A percentile compares a stretch with the other conserved stretches of the same genome.
These are phyloP conservation scores for Sebastes hopkinsi DNA, from an alignment of 2,797 vertebrate species.

Conservation along the genomic window DNA sequence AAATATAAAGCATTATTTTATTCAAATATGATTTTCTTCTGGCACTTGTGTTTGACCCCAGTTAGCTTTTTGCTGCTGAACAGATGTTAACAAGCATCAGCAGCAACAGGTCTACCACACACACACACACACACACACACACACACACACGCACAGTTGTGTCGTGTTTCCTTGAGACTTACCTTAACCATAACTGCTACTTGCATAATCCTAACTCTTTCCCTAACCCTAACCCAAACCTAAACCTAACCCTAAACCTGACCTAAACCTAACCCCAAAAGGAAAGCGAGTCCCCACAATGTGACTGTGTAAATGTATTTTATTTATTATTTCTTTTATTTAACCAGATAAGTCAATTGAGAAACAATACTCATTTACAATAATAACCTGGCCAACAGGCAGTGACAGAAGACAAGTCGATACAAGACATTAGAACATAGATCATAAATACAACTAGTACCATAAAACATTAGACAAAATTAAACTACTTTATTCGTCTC, in stretches of 20 bases:
- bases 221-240: background rate
- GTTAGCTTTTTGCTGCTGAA: background rate
- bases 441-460: no score
- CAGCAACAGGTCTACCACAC: conserved; percentile 2
- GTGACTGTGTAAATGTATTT: background rate
- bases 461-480: no score
- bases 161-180: background rate
- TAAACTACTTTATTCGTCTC: background rate
- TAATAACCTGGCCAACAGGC: no score
- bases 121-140: background rate
- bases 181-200: background rate
- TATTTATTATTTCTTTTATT: no score
- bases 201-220: background rate
- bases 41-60: background rate
- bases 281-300: background rate
- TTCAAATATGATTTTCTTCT: background rate
- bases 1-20: background rate
- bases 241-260: no score
- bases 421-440: no score
- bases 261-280: background rate
- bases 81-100: conserved; percentile 29
- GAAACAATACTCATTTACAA: no score
- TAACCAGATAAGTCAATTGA: no score
- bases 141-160: background rate
- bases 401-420: no score